Evolutionary conservation across 1,140 invertebrate genomes (phyloP).

Genomic region (Aphaenogaster ashmeadi): DNA sequence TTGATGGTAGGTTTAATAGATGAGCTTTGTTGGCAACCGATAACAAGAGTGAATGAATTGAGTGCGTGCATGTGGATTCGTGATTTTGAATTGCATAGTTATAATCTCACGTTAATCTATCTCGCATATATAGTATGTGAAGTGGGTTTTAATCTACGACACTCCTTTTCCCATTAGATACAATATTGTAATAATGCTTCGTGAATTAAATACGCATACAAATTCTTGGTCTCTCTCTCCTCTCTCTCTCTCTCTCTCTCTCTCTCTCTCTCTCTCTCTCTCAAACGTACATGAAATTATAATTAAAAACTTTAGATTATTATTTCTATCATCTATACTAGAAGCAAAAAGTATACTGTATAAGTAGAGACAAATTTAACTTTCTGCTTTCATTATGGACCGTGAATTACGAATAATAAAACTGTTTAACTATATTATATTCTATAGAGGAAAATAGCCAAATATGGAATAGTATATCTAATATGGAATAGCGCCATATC

Average conservation of each 20-base stretch:
- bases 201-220: neutral
- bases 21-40: neutral
- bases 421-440: neutral
- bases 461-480: no score
- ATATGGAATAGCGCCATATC: no score
- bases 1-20: slow-evolving; percentile 20
- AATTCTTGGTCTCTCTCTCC: neutral
- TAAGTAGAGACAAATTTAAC: neutral
- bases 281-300: neutral
- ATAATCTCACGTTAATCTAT: slow-evolving; percentile 10
- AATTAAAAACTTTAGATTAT: slow-evolving; percentile 41
- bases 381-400: neutral
- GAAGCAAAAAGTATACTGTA: neutral
- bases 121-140: neutral
- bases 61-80: neutral
- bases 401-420: neutral
- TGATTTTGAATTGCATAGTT: slow-evolving; percentile 38
- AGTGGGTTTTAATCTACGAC: neutral
- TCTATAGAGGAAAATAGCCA: no score
- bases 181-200: neutral
- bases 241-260: neutral
- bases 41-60: slow-evolving; percentile 21
- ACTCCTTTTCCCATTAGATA: neutral
- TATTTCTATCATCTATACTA: neutral
- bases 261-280: neutral